These are phyloP conservation scores for Crotalus viridis DNA, from an alignment of 2,113 vertebrate species.

Conservation along the genomic window DNA sequence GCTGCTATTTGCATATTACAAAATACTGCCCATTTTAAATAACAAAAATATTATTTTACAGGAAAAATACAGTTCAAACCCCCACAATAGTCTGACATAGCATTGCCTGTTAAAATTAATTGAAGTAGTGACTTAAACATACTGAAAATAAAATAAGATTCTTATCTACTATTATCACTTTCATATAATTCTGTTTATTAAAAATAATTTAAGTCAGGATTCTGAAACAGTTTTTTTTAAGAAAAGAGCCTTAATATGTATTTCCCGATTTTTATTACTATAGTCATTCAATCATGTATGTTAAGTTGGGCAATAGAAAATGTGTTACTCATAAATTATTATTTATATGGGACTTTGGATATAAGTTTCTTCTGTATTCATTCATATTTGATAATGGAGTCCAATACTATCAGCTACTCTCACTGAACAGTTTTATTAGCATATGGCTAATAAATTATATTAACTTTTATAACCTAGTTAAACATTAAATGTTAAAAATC, in stretches of 20 bases:
- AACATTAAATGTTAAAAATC: neutral
- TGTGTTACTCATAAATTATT: neutral
- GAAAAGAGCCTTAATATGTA: neutral
- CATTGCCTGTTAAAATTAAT: neutral
- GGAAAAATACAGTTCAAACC: neutral
- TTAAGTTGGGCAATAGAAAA: neutral
- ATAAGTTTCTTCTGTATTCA: neutral
- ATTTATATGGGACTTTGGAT: neutral
- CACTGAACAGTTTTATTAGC: neutral
- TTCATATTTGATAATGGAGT: neutral
- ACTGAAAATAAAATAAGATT: neutral
- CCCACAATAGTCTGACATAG: neutral
- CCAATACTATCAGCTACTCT: neutral
- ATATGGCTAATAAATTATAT: neutral
- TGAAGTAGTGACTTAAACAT: neutral
- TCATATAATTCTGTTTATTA: neutral
- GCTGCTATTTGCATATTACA: neutral
- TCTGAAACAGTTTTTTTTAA: neutral
- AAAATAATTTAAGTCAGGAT: neutral
- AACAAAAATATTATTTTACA: too few species aligned
- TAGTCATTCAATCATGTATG: neutral
- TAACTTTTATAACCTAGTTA: neutral
- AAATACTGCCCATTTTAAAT: neutral
- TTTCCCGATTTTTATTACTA: neutral
- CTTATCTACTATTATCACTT: neutral